These are phyloP conservation scores for Drosophila austrosaltans DNA, from an alignment of 2,888 invertebrate genomes.

Conservation along the genomic window DNA sequence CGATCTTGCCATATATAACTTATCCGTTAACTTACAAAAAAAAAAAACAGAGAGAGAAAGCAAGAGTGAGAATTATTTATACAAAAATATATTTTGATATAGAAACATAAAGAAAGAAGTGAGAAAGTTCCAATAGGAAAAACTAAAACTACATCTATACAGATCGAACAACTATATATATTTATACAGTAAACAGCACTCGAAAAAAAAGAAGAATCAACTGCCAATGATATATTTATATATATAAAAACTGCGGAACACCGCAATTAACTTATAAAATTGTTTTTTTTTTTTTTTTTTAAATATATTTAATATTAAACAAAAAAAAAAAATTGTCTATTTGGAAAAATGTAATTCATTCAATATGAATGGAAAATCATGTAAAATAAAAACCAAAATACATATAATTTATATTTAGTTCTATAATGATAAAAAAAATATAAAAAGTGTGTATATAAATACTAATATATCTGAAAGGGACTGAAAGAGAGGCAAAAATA, in stretches of 20 bases:
- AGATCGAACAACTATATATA: too few relatives aligned
- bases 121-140: too few relatives aligned
- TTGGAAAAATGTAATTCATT: neutral
- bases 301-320: neutral
- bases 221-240: neutral
- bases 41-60: too few relatives aligned
- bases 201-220: neutral
- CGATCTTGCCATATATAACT: too few relatives aligned
- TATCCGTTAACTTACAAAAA: too few relatives aligned
- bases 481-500: too few relatives aligned
- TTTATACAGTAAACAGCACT: too few relatives aligned
- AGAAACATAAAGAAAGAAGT: too few relatives aligned
- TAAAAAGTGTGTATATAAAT: neutral
- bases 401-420: neutral
- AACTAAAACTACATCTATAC: too few relatives aligned
- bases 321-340: neutral
- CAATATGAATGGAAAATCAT: neutral
- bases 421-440: neutral
- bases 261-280: neutral
- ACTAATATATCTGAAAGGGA: neutral
- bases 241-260: neutral
- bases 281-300: neutral
- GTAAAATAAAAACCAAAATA: slow-evolving; percentile 1
- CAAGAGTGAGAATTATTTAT: too few relatives aligned
- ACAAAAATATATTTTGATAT: too few relatives aligned